Evolutionary conservation across 2,113 vertebrate genomes (phyloP), one percentile per base, ranked within the genome.

Genomic region (Ammodytes marinus): DNA sequence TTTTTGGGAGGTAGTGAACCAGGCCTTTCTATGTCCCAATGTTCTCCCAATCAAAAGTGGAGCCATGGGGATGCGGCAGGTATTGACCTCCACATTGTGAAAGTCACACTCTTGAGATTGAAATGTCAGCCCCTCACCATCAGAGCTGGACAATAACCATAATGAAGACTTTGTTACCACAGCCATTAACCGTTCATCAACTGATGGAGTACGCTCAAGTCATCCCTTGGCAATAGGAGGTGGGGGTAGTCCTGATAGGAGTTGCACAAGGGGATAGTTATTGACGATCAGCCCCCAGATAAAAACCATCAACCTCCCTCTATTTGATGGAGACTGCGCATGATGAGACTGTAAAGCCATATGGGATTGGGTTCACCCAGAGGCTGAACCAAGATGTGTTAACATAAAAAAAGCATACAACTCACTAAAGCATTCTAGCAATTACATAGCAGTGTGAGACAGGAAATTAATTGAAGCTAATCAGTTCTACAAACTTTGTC

Each of bases 111-210:
- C 58, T 27, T 10, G 52, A 84, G 81, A 89, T 70, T 77, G 79
- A 89, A 92, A 89, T 75, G 78, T 77, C 80, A 86, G 53, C 74
- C 59, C 27, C 59, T 81, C 61, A 12, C 83, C 74, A 80, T 88
- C 73, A 82, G 65, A 81, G 79, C 81, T 54, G 1, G 27, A 83
- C 78, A 82, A 80, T 85, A 80, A 84, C 87, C 74, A 57, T 88
- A 90, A 91, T 88, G 77, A 86, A 74, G 82, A 84, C 79, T 70
- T 87, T 84, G 82, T 86, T 80, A 79, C 79, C 55, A 77, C 53
- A 54, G 55, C 84, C 50, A 35, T 83, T 86, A 88, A 91, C 81
- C 82, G 76, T 84, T 83, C 77, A 88, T 85, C 84, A 83, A 55
- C 66, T 72, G 79, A 78, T 69, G 65, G 81, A 72, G 68, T 79